Conservation (phyloP, 1,140 invertebrate species). For the Drosophila sulfurigaster region DNA sequence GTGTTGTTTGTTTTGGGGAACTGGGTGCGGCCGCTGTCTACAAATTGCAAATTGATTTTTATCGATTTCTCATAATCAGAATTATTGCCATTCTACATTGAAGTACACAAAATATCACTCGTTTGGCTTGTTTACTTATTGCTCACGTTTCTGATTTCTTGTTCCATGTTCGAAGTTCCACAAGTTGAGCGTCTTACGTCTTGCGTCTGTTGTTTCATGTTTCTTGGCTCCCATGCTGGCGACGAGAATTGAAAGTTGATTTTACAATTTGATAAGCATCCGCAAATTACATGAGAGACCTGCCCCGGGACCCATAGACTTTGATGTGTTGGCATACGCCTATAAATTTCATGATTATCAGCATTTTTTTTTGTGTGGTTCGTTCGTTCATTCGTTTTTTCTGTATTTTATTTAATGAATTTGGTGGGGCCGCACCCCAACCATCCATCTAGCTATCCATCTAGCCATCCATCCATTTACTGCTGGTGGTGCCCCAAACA, state of each 20-base stretch:
- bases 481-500: slow-evolving; percentile 17
- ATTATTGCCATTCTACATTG: slow-evolving; percentile 52
- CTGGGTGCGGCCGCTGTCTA: slow-evolving; percentile 68
- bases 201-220: slow-evolving; percentile 1
- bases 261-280: slow-evolving; percentile 80
- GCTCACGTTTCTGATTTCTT: slow-evolving; percentile 67
- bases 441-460: slow-evolving; percentile 9
- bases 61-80: slow-evolving; percentile 79
- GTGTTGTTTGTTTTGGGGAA: slow-evolving; percentile 18
- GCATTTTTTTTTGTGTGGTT: slow-evolving; percentile 10
- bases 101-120: slow-evolving; percentile 76
- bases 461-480: not conserved
- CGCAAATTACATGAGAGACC: slow-evolving; percentile 77
- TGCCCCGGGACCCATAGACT: slow-evolving; percentile 53
- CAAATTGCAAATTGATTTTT: slow-evolving; percentile 82
- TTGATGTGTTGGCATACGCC: slow-evolving; percentile 59
- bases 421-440: slow-evolving; percentile 56
- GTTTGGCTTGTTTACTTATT: slow-evolving; percentile 64
- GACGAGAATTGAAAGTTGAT: slow-evolving; percentile 74
- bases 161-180: slow-evolving; percentile 17
- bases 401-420: slow-evolving; percentile 61
- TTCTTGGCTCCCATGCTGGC: not conserved
- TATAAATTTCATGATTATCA: slow-evolving; percentile 74
- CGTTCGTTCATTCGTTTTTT: too few relatives aligned
- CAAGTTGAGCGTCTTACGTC: not conserved